phyloP scores from a whole-genome alignment of 2,113 vertebrate genomes.

The Amphiprion percula region DNA sequence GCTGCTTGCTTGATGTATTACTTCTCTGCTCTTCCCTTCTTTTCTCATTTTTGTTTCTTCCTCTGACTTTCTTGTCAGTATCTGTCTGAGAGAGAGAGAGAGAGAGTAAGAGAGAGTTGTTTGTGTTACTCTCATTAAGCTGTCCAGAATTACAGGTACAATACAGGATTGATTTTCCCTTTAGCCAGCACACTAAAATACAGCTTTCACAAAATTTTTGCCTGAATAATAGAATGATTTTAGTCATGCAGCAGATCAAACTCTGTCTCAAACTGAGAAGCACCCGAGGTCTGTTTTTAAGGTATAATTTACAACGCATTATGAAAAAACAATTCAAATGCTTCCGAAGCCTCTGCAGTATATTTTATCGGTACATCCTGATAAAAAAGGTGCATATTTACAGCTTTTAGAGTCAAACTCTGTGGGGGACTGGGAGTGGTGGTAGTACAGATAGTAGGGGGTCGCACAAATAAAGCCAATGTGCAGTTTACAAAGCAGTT shows the following conservation, averaged over 20 bases:
- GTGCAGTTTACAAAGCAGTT: constrained; percentile 55
- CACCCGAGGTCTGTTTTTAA: constrained; percentile 28
- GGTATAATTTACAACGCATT: constrained; percentile 29
- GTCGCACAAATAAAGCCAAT: constrained; percentile 58
- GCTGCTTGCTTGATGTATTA: constrained; percentile 55
- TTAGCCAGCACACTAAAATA: constrained; percentile 20
- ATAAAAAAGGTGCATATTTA: constrained; percentile 57
- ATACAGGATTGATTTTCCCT: constrained; percentile 47
- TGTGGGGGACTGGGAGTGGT: constrained; percentile 35
- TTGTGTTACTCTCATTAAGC: constrained; percentile 49
- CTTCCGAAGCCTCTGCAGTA: background rate
- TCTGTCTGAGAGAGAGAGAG: background rate
- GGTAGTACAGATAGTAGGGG: constrained; percentile 57
- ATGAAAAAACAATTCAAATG: constrained; percentile 22
- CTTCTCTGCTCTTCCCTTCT: constrained; percentile 35
- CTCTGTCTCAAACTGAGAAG: constrained; percentile 20
- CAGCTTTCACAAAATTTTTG: constrained; percentile 15
- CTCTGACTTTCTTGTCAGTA: constrained; percentile 4
- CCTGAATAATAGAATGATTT: constrained; percentile 26
- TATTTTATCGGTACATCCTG: constrained; percentile 24
- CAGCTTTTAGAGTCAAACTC: constrained; percentile 53
- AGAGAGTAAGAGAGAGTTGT: constrained; percentile 4
- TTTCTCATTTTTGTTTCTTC: constrained; percentile 33
- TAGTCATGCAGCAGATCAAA: constrained; percentile 18
- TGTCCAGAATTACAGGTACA: constrained; percentile 47